Base-by-base conservation (phyloP, 2,113 vertebrate species). In the Rutilus rutilus region DNA sequence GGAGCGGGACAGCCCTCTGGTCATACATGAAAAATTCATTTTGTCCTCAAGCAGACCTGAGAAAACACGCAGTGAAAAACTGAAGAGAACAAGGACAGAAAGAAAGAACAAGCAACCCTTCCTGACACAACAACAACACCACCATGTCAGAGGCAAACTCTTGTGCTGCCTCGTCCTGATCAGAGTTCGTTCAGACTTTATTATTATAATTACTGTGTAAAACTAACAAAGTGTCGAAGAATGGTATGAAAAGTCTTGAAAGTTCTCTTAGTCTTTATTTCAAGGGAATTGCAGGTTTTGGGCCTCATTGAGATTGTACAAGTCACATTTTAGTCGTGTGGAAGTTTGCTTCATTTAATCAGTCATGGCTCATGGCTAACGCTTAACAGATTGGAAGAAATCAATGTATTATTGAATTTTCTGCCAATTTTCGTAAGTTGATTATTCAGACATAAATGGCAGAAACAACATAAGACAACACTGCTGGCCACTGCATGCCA, bases 1-100 rank as follows among this genome's bases (percentile, higher is more conserved):
- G 59, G 62, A 50, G 60, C 89, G 88, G 87, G 89, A 83, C 90
- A 88, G 87, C 92, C 94, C 93, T 92, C 85, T 12, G 92, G 94
- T 92, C 80, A 85, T 87, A 89, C 74, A 92, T 95, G 88, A 93
- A 94, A 94, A 92, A 95, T 94, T 90, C 62, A 94, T 92, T 88
- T 85, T 90, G 5, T 91, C 94, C 89, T 82, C 87, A 89, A 93
- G 94, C 92, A 89, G 90, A 94, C 92, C 93, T 84, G 87, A 90
- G 90, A 90, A 92, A 91, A 93, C 87, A 88, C 89, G 1, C 91
- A 91, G 84, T 89, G 87, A 90, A 93, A 30, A 36, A 27, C 19
- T 21, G 7, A 42, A 42, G 42, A 42, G 42, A 42, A 52, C 89
- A 87, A 91, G 90, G 94, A 93, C 92, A 89, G 90, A 89, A 89